Percentiles rank a stretch among this genome's conserved stretches.
Evolutionary conservation across 2,113 vertebrate species (phyloP).

Genomic region (Nannospalax galili): DNA sequence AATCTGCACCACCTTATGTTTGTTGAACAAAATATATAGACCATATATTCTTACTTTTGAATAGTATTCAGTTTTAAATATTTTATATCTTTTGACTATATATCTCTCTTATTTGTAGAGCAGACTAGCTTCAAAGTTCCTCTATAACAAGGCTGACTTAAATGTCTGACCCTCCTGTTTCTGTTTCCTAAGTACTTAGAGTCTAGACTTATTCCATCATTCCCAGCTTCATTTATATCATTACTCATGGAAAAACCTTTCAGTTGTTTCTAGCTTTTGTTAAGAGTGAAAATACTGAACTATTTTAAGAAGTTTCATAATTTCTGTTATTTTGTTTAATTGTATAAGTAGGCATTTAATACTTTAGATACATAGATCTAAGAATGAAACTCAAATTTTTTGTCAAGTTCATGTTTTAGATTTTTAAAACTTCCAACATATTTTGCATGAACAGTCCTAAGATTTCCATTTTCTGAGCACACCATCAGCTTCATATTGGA

Average conservation of each 20-base stretch:
- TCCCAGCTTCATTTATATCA: not conserved
- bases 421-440: not conserved
- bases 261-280: not conserved
- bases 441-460: not conserved
- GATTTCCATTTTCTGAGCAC: too few relatives aligned
- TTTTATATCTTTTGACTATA: not conserved
- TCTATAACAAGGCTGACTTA: not conserved
- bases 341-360: not conserved
- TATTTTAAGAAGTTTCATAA: not conserved
- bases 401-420: not conserved
- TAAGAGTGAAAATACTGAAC: not conserved
- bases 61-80: not conserved
- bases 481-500: not conserved
- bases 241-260: not conserved
- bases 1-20: too few relatives aligned
- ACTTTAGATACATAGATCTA: not conserved
- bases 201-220: not conserved
- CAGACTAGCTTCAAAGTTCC: not conserved
- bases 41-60: not conserved
- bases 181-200: not conserved
- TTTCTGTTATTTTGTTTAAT: not conserved
- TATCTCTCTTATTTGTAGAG: not conserved
- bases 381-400: not conserved
- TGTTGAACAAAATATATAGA: too few relatives aligned
- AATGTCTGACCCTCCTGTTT: not conserved